A percentile compares a stretch with the other conserved stretches of the same genome.
Evolutionary conservation across 2,113 vertebrate species (phyloP).

Genomic region (Heterotis niloticus): DNA sequence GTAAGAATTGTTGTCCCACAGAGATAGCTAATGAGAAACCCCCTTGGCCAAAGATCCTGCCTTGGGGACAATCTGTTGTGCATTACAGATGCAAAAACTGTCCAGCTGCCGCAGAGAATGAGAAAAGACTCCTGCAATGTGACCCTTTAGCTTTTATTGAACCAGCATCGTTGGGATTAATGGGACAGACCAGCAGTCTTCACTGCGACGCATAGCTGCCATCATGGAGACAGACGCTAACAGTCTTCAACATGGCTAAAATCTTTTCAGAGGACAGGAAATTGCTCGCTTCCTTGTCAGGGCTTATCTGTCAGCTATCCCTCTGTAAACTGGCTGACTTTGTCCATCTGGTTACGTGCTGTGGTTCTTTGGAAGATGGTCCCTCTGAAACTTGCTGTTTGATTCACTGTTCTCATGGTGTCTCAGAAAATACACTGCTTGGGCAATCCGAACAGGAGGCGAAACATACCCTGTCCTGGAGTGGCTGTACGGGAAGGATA

Average conservation of each 20-base stretch:
- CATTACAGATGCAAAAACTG: conserved; percentile 27
- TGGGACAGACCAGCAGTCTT: conserved; percentile 19
- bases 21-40: background rate
- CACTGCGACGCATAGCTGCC: background rate
- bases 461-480: too few relatives aligned
- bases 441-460: too few relatives aligned
- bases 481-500: too few relatives aligned
- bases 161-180: conserved; percentile 28
- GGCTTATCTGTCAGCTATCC: conserved; percentile 15
- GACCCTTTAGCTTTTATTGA: conserved; percentile 29
- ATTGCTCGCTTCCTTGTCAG: conserved; percentile 5
- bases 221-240: too few relatives aligned
- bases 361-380: too few relatives aligned
- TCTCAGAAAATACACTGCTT: too few relatives aligned
- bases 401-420: too few relatives aligned
- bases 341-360: too few relatives aligned
- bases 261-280: background rate
- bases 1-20: conserved; percentile 13
- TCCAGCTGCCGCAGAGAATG: conserved; percentile 25
- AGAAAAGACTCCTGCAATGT: conserved; percentile 8
- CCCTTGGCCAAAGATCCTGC: background rate
- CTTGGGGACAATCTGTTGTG: conserved; percentile 13
- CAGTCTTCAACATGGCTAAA: too few relatives aligned
- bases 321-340: too few relatives aligned
- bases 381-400: too few relatives aligned